Percentiles rank a stretch among this genome's conserved stretches.
phyloP scores from a whole-genome alignment of 2,113 vertebrate genomes.

The Lepus timidus region DNA sequence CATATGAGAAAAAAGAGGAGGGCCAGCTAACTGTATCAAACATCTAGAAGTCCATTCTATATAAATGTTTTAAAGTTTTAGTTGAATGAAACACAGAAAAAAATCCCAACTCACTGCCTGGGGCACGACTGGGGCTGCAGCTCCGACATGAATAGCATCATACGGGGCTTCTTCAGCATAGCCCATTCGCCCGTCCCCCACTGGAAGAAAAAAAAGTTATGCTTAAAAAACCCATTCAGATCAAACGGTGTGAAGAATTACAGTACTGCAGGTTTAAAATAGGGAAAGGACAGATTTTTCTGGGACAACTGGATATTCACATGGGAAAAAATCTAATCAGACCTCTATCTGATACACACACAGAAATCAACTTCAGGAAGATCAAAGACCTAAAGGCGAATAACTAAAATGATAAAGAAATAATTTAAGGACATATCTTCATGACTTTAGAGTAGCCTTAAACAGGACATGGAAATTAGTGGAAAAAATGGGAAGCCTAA shows the following conservation, averaged over 20 bases:
- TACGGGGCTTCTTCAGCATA: constrained; percentile 95
- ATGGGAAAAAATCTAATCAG: background rate
- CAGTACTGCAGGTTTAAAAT: background rate
- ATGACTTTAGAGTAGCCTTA: background rate
- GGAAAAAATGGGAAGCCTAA: background rate
- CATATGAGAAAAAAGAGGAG: background rate
- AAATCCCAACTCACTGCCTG: constrained; percentile 94
- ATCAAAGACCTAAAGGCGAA: constrained; percentile 38
- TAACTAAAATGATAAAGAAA: constrained; percentile 20
- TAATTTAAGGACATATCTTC: background rate
- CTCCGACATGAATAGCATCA: constrained; percentile 98
- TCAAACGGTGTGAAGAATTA: background rate
- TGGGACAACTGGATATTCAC: background rate
- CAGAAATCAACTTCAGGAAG: constrained; percentile 1
- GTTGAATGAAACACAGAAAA: constrained; percentile 35
- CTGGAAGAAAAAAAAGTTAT: constrained; percentile 88
- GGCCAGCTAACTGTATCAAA: background rate
- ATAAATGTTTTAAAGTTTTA: constrained; percentile 49
- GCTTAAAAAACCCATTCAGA: constrained; percentile 23
- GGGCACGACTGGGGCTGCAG: constrained; percentile 96
- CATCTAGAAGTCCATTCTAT: constrained; percentile 38
- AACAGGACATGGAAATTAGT: constrained; percentile 34
- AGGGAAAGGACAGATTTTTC: background rate
- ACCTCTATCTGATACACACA: background rate
- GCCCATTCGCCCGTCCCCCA: constrained; percentile 97